Percentiles rank a stretch among this genome's conserved stretches.
Conservation (phyloP, 2,113 vertebrate species). For the Sprattus sprattus region DNA sequence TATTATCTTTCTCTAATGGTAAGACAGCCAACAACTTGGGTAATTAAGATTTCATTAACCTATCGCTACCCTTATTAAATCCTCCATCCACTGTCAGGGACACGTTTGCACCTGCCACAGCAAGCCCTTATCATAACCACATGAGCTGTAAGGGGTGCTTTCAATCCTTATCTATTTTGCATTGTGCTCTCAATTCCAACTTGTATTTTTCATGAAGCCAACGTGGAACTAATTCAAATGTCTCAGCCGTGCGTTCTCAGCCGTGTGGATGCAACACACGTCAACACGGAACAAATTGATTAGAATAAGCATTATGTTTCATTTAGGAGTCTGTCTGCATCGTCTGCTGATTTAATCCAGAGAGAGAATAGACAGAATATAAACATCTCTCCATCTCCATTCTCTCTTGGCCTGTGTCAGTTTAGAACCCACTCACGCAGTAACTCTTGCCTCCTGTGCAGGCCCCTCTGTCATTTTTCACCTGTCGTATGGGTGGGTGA, state of each 20-base stretch:
- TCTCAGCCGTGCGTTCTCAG: background rate
- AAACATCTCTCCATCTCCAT: background rate
- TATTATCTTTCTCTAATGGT: no score
- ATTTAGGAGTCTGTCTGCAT: background rate
- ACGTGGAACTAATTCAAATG: background rate
- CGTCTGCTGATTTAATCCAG: background rate
- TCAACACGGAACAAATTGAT: background rate
- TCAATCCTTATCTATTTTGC: background rate
- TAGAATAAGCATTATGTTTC: background rate
- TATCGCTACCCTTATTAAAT: no score
- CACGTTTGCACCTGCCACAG: no score
- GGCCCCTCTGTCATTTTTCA: background rate
- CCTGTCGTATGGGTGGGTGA: slow-evolving; percentile 23
- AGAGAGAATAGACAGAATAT: background rate
- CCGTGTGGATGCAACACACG: background rate
- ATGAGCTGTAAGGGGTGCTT: background rate
- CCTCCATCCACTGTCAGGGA: no score
- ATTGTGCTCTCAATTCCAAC: background rate
- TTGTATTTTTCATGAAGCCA: background rate
- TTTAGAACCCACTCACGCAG: background rate
- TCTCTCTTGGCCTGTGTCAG: background rate
- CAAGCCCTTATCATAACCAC: no score
- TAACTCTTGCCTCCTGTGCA: background rate
- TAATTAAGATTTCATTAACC: no score
- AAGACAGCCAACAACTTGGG: no score